Evolutionary conservation across 1,140 invertebrate species (phyloP).

Genomic region (Drosophila novamexicana): DNA sequence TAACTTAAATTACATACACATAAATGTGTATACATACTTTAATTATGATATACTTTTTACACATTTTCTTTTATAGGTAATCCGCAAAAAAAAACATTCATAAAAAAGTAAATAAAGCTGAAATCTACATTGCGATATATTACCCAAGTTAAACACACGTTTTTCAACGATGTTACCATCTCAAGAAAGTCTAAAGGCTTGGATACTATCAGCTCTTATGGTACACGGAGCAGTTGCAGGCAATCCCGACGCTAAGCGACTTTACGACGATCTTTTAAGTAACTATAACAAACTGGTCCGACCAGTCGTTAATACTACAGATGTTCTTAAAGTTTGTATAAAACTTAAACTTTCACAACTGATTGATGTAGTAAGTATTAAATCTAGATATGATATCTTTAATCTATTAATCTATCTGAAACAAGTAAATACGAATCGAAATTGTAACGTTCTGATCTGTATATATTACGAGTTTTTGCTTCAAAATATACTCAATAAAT

Average conservation of each 20-base stretch:
- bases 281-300: slow-evolving; percentile 98
- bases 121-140: slow-evolving; percentile 37
- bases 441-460: too few relatives aligned
- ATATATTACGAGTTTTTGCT: too few relatives aligned
- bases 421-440: too few relatives aligned
- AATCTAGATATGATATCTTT: not conserved
- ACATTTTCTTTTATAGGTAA: not conserved
- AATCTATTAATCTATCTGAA: too few relatives aligned
- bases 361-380: slow-evolving; percentile 95
- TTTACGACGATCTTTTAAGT: slow-evolving; percentile 95
- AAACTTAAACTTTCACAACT: slow-evolving; percentile 97
- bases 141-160: slow-evolving; percentile 7
- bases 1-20: too few relatives aligned
- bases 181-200: slow-evolving; percentile 84
- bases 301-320: slow-evolving; percentile 95
- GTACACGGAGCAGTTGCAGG: slow-evolving; percentile 87
- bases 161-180: slow-evolving; percentile 75
- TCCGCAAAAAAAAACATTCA: not conserved
- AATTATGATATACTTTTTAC: not conserved
- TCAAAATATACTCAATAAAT: too few relatives aligned
- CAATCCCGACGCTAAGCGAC: slow-evolving; percentile 95
- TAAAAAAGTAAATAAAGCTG: not conserved
- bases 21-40: not conserved
- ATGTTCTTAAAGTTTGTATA: slow-evolving; percentile 96
- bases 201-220: slow-evolving; percentile 76